Base-by-base conservation (phyloP, 2,888 invertebrate species). In the Operophtera brumata region DNA sequence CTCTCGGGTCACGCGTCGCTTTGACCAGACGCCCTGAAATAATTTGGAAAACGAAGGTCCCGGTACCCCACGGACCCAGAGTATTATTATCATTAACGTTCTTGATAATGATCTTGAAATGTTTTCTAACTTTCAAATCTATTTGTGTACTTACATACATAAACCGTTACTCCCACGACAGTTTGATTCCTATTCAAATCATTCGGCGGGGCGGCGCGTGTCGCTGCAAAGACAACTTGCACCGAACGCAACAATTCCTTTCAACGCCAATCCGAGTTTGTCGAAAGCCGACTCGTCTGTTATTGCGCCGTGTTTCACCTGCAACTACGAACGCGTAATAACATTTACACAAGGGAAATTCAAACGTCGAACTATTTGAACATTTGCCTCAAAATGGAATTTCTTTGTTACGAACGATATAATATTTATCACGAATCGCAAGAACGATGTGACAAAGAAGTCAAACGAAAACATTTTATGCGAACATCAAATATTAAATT, bases 281-380 rank as follows among this genome's bases (percentile, higher is more conserved):
- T 73, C 69, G 69, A 71, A 34, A 63, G 61, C 71, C 67, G 71
- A 52, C 66, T 71, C 67, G 77, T 68, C 74, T 74, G 77, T 79
- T 81, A 82, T 81, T 79, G 80, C 78, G 74, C 74, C 78, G 81
- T 83, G 84, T 82, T 83, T 84, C 78, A 81, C 81, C 81, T 83
- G 82, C 82, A 84, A 75, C 75, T 76, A 73, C 72, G 69, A 71
- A 76, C 78, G 77, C 78, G 80, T 84, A 84, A 86, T 84, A 87
- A 87, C 82, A 86, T 87, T 87, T 87, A 86, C 87, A 84, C 87
- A 82, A 66, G 87, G 85, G 86, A 88, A 87, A 87, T 87, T 83
- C 86, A 82, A 84, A 86, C 82, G 80, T 86, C 86, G 82, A 87
- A 88, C 85, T 87, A 85, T 86, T 86, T 84, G 85, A 80, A 78